These are phyloP conservation scores for Pollenia griseotomentosa DNA, from an alignment of 2,888 invertebrate genomes.

Conservation along the genomic window DNA sequence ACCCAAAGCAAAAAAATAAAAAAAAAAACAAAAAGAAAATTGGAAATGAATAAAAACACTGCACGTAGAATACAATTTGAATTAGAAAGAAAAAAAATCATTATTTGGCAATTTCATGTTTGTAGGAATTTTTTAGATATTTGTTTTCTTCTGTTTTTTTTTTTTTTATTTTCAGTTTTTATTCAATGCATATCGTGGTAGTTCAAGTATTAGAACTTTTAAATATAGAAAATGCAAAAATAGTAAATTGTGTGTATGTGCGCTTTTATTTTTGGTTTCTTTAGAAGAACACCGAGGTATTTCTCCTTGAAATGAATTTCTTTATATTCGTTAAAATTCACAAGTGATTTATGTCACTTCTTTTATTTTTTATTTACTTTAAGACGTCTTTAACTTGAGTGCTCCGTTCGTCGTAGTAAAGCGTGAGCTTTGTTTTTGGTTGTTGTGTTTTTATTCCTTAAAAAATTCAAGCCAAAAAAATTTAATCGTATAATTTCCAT, in stretches of 20 bases:
- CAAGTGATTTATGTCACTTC: constrained; percentile 40
- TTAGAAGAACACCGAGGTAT: not conserved
- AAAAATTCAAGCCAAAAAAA: not conserved
- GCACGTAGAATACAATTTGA: constrained; percentile 5
- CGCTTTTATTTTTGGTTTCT: too few species aligned
- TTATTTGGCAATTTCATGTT: constrained; percentile 61
- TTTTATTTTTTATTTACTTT: constrained; percentile 8
- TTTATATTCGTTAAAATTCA: constrained; percentile 27
- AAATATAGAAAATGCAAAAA: not conserved
- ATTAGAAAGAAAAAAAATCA: constrained; percentile 7
- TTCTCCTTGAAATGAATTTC: constrained; percentile 14
- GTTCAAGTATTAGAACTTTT: not conserved
- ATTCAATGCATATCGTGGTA: constrained; percentile 28
- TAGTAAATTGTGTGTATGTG: not conserved
- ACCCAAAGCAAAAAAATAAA: not conserved
- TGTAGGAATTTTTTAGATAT: constrained; percentile 15
- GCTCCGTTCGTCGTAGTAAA: not conserved
- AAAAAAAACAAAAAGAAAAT: not conserved
- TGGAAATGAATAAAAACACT: not conserved
- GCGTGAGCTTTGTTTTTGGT: not conserved
- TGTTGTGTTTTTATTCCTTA: not conserved
- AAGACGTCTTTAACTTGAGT: not conserved
- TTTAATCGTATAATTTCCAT: not conserved
- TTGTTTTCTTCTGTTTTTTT: not conserved
- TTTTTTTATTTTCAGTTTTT: constrained; percentile 13